Evolutionary conservation across 2,888 invertebrate species (phyloP), one percentile per base, ranked within the genome.

Genomic region (Dastarcus helophoroides): DNA sequence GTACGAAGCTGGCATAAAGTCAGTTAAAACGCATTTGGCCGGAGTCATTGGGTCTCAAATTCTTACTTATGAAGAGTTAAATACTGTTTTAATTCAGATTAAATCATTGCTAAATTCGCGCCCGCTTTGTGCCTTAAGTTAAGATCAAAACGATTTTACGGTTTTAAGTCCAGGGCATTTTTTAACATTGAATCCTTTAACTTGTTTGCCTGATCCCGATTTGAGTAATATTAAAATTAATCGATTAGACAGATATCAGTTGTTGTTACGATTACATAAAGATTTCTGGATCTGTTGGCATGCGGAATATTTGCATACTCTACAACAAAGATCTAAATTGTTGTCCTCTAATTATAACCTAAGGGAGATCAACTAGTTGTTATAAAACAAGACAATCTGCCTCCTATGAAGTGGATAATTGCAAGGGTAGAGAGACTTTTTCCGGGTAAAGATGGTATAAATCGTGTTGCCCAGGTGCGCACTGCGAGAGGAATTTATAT

Each of bases 31-130:
- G n/a, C 38, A 41, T 25, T 28, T 35, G 22, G 16, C 16, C 10
- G 23, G 31, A 10, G 24, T 47, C 3, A 30, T 50, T 9, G 45
- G 48, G 4, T 30, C 41, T 14, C 5, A 19, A 8, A 32, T 22
- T 10, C 26, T 50, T 3, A 47, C 42, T 4, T 44, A 35, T 21
- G 43, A 50, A 32, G 44, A 54, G 31, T 36, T 52, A 15, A 21
- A 29, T 14, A 53, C 47, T 2, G 22, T 47, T 4, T 8, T 44
- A 3, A 32, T 33, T 8, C 39, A 47, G 30, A 40, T 49, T 10
- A 46, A 50, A 34, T 42, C 45, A 1, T 30, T 39, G 14, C 31
- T 50, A 4, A 53, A 53, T 39, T 48, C 42, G 5, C 31, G 48
- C 22, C 50, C 51, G 22, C 19, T 45, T 12, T 35, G 16, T 14